Percentiles rank a stretch among this genome's conserved stretches.
These are phyloP conservation scores for Mythimna impura DNA, from an alignment of 2,888 invertebrate species.

Conservation along the genomic window DNA sequence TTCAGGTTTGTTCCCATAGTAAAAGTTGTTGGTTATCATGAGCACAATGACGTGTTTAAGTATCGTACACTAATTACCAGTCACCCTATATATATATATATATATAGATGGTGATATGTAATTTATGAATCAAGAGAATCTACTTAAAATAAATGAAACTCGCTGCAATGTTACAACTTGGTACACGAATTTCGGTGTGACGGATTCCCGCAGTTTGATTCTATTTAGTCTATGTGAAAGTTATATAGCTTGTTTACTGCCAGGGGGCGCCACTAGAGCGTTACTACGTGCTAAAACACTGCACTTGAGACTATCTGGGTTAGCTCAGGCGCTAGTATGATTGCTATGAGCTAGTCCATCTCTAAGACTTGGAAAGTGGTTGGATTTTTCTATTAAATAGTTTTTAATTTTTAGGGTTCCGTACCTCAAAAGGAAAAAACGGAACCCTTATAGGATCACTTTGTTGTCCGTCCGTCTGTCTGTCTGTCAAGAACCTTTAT, in stretches of 20 bases:
- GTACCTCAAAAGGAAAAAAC: no score
- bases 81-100: no score
- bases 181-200: slow-evolving; percentile 38
- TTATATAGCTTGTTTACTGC: slow-evolving; percentile 65
- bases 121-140: no score
- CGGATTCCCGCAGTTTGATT: slow-evolving; percentile 65
- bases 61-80: no score
- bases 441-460: no score
- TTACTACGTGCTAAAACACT: slow-evolving; percentile 60
- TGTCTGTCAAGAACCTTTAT: no score
- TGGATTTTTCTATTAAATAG: slow-evolving; percentile 2
- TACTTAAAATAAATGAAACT: slow-evolving; percentile 2
- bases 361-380: slow-evolving; percentile 2
- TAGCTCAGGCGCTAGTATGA: slow-evolving; percentile 28
- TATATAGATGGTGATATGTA: no score
- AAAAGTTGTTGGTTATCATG: no score
- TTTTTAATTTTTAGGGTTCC: no score
- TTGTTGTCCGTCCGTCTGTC: no score
- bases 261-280: slow-evolving; percentile 48
- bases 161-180: slow-evolving; percentile 34
- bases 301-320: slow-evolving; percentile 56
- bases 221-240: slow-evolving; percentile 61
- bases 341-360: slow-evolving; percentile 1
- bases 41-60: no score
- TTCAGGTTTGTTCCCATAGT: no score